Conservation (phyloP, 1,140 invertebrate species). For the Drosophila setifemur region DNA sequence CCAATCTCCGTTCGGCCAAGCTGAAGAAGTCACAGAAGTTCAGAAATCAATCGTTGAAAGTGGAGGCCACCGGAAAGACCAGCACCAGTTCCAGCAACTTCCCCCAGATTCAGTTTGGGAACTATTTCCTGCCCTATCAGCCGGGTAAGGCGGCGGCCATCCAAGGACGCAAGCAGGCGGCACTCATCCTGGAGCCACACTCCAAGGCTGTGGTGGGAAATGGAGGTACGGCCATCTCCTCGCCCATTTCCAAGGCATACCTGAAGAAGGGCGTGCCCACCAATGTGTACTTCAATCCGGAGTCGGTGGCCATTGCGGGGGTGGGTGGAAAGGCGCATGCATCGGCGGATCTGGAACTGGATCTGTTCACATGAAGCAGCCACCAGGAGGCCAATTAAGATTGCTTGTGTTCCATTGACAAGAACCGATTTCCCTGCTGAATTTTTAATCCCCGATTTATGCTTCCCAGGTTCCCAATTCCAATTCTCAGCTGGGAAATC, state of each 20-base stretch:
- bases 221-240: conserved; percentile 86
- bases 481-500: neutral
- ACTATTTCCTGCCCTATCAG: conserved; percentile 70
- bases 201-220: conserved; percentile 86
- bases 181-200: conserved; percentile 85
- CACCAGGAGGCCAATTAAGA: conserved; percentile 4
- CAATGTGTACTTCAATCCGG: conserved; percentile 85
- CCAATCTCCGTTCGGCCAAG: neutral
- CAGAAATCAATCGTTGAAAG: conserved; percentile 59
- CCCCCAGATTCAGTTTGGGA: conserved; percentile 74
- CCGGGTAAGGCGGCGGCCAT: conserved; percentile 37
- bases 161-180: conserved; percentile 72
- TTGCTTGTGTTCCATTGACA: neutral
- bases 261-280: conserved; percentile 83
- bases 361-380: conserved; percentile 76
- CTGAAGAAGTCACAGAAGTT: conserved; percentile 28
- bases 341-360: conserved; percentile 85
- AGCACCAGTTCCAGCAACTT: conserved; percentile 55
- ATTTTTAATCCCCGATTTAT: too few species aligned
- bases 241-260: conserved; percentile 85
- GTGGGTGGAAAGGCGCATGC: conserved; percentile 88
- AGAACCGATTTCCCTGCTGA: neutral
- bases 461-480: too few species aligned
- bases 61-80: conserved; percentile 76
- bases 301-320: conserved; percentile 87